Evolutionary conservation across 2,113 vertebrate genomes (phyloP).

Genomic region (Tachuris rubrigastra): DNA sequence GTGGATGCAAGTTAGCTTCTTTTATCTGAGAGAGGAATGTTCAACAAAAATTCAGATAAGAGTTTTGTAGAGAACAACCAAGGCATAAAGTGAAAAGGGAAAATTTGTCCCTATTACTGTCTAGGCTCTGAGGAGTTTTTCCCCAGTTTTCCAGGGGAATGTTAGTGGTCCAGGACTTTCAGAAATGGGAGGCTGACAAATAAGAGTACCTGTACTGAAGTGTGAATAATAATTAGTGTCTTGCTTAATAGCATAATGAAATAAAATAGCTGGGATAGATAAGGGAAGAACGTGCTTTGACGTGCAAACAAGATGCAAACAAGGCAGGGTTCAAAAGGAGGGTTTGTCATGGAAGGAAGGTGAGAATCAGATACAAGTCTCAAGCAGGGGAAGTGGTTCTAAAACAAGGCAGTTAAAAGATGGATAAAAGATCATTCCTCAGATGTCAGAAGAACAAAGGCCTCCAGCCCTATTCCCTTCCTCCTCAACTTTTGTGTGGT

Average conservation of each 20-base stretch:
- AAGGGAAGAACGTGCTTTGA: neutral
- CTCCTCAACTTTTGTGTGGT: neutral
- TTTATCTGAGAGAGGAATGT: neutral
- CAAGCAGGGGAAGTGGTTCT: neutral
- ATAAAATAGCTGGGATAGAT: neutral
- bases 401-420: neutral
- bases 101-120: neutral
- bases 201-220: neutral
- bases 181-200: neutral
- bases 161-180: neutral
- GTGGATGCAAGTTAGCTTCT: neutral
- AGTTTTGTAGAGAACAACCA: neutral
- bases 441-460: neutral
- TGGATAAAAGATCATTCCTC: neutral
- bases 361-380: fast-evolving
- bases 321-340: neutral
- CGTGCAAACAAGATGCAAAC: neutral
- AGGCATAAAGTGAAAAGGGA: neutral
- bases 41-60: neutral
- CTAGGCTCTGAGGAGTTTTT: neutral
- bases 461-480: neutral
- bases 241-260: neutral
- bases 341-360: neutral
- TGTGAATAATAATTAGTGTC: neutral
- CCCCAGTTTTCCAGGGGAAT: neutral